Evolutionary conservation across 2,797 vertebrate species (phyloP).

Genomic region (Parauchenoglanis ngamensis): DNA sequence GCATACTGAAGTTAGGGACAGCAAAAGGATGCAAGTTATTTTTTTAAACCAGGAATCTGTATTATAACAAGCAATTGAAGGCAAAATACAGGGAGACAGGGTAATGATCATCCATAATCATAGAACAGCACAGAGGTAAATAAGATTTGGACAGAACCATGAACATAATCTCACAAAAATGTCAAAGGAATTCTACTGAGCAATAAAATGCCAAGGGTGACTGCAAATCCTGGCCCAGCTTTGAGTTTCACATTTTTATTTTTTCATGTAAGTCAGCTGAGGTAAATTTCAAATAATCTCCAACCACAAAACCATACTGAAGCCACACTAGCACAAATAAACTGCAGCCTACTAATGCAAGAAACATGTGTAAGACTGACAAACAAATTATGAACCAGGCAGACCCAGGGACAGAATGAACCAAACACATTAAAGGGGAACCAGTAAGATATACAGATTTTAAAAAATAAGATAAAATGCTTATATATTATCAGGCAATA

Average conservation of each 20-base stretch:
- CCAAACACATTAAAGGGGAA: neutral
- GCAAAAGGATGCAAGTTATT: neutral
- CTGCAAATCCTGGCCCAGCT: neutral
- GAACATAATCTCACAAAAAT: neutral
- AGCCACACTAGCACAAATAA: neutral
- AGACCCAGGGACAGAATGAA: neutral
- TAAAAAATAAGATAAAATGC: neutral
- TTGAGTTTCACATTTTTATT: neutral
- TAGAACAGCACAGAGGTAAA: neutral
- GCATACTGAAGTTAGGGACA: neutral
- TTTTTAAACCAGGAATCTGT: neutral
- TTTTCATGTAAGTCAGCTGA: neutral
- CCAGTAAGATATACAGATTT: neutral
- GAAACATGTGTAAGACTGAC: slow-evolving; percentile 1
- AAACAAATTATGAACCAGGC: neutral
- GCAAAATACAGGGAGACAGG: neutral
- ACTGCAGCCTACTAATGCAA: slow-evolving; percentile 6
- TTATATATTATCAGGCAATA: neutral
- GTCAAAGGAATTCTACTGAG: neutral
- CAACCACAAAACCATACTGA: neutral
- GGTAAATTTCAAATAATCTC: neutral
- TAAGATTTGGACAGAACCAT: neutral
- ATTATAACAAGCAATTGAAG: neutral
- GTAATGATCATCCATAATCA: neutral
- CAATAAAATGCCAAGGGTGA: neutral